Conservation (phyloP, 2,797 vertebrate species). For the Vipera ursinii region DNA sequence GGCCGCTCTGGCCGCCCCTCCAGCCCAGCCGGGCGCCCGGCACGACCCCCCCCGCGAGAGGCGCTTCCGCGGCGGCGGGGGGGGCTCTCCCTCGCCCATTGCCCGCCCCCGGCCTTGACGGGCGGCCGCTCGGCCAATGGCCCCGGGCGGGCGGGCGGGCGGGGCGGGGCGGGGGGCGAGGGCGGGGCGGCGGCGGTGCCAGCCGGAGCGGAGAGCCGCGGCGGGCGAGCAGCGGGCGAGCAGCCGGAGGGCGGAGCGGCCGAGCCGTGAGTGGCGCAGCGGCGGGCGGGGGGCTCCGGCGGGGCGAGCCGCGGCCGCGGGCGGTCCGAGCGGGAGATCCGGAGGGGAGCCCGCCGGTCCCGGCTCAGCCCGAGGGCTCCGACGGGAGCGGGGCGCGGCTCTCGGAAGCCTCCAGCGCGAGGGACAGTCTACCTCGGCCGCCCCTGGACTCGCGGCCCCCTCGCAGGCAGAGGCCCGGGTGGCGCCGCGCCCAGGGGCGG, state of each 20-base stretch:
- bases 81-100: rapidly evolving
- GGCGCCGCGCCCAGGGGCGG: not conserved
- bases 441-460: not conserved
- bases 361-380: not conserved
- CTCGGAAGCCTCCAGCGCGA: not conserved
- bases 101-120: not conserved
- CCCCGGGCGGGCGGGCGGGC: constrained; percentile 8
- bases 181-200: not conserved
- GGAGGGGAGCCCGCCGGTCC: not conserved
- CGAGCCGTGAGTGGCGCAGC: not conserved
- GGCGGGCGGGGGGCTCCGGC: not conserved
- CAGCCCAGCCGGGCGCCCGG: not conserved
- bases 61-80: not conserved
- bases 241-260: not conserved
- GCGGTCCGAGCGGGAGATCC: not conserved
- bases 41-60: not conserved
- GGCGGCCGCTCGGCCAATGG: not conserved
- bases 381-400: not conserved
- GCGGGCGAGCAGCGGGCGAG: not conserved
- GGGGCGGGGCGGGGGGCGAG: no score
- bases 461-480: rapidly evolving
- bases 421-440: not conserved
- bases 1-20: not conserved
- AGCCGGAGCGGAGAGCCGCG: not conserved
- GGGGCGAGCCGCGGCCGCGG: not conserved